These are phyloP conservation scores for Tinamus guttatus DNA, from an alignment of 2,113 vertebrate genomes.

Conservation along the genomic window DNA sequence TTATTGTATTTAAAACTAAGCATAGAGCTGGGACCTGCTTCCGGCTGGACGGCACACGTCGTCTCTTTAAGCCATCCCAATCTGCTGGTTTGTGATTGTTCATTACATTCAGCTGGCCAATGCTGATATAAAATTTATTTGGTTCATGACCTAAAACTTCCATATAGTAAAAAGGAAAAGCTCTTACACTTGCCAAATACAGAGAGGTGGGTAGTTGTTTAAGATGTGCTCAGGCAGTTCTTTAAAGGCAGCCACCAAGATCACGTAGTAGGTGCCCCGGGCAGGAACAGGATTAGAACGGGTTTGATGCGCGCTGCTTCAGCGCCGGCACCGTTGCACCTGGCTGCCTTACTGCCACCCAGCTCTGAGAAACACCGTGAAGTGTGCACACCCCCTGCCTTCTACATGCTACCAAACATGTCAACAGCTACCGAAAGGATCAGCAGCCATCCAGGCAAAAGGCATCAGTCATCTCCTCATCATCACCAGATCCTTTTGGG, in stretches of 20 bases:
- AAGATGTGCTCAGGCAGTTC: neutral
- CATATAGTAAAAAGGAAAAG: neutral
- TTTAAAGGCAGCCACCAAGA: neutral
- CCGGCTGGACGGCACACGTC: neutral
- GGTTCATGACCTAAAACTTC: neutral
- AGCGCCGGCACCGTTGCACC: neutral
- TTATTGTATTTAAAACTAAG: neutral
- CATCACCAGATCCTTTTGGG: fast-evolving
- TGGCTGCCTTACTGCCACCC: neutral
- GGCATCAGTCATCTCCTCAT: neutral
- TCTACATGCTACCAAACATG: neutral
- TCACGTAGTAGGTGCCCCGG: neutral
- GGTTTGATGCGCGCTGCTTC: neutral
- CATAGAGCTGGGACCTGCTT: neutral
- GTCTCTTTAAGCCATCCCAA: neutral
- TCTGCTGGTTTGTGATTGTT: neutral
- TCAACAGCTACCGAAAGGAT: neutral
- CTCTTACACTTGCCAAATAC: neutral
- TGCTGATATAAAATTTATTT: neutral
- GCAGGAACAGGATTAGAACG: neutral
- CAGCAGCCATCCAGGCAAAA: neutral
- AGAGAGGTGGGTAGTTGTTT: neutral
- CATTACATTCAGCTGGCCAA: neutral
- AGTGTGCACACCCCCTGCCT: neutral
- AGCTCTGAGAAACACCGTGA: neutral